Percentiles rank a stretch among this genome's conserved stretches.
These are phyloP conservation scores for Genyomyrus donnyi DNA, from an alignment of 2,113 vertebrate species.

Conservation along the genomic window DNA sequence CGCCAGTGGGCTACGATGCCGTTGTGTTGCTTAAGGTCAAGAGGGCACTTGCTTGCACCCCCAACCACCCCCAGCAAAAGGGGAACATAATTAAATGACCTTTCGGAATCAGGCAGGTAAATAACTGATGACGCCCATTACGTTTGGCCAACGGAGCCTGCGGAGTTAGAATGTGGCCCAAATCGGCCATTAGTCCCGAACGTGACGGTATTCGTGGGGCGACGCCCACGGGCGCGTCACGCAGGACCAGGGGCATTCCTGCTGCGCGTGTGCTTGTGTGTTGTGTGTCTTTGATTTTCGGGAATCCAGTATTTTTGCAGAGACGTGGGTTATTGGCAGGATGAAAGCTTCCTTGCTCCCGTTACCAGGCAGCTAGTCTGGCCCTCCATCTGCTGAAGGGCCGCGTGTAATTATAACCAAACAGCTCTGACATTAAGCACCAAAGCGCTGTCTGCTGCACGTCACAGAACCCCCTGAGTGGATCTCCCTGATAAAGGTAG, in stretches of 20 bases:
- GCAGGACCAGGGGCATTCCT: background rate
- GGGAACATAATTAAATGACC: slow-evolving; percentile 16
- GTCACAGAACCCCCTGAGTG: background rate
- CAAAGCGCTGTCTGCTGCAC: background rate
- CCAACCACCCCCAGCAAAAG: background rate
- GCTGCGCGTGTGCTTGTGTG: background rate
- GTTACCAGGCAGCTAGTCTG: background rate
- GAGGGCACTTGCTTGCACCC: no score
- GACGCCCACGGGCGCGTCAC: background rate
- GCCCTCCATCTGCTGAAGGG: background rate
- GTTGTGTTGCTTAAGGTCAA: background rate
- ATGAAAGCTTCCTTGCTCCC: background rate
- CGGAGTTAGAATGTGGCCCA: background rate
- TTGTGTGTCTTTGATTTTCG: background rate
- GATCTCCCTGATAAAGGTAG: background rate
- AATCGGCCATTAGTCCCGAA: background rate
- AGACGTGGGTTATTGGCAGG: background rate
- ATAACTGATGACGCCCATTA: slow-evolving; percentile 16
- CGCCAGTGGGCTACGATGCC: background rate
- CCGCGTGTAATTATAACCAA: background rate
- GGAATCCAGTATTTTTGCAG: background rate
- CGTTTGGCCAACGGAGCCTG: background rate
- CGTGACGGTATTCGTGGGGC: background rate
- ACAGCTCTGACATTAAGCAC: background rate
- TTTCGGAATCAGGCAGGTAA: slow-evolving; percentile 6